These are phyloP conservation scores for Hydrozoanthus gracilis DNA, from an alignment of 92 coral and sea anemone species.

Conservation along the genomic window DNA sequence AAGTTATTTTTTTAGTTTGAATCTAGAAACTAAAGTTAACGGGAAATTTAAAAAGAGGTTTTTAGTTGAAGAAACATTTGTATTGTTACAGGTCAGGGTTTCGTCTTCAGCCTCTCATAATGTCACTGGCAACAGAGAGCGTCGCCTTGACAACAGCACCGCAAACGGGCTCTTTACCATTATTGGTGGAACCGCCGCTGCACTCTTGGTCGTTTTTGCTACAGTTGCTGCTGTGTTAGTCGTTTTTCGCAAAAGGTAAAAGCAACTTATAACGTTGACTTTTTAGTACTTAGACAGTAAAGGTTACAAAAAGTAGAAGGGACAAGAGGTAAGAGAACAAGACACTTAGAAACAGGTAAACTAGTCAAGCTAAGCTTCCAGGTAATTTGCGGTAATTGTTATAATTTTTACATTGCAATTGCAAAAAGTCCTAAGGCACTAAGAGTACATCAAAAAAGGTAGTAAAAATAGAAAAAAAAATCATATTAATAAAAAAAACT, in stretches of 20 bases:
- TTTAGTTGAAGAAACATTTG: too few relatives aligned
- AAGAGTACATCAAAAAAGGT: too few relatives aligned
- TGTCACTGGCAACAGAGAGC: neutral
- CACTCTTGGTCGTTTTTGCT: slow-evolving; percentile 1
- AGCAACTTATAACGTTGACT: neutral
- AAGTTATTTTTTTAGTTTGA: too few relatives aligned
- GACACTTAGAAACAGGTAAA: too few relatives aligned
- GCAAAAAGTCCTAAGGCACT: too few relatives aligned
- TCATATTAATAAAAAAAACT: too few relatives aligned
- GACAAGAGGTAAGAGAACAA: neutral
- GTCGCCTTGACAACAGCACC: neutral
- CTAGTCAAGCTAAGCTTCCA: too few relatives aligned
- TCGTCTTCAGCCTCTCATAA: neutral
- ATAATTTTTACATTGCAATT: too few relatives aligned
- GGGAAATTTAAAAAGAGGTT: too few relatives aligned
- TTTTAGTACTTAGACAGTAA: neutral
- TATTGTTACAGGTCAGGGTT: neutral
- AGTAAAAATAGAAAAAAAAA: too few relatives aligned
- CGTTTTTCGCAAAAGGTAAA: neutral
- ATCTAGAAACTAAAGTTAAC: too few relatives aligned
- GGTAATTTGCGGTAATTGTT: too few relatives aligned
- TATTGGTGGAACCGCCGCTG: neutral
- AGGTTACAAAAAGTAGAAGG: neutral
- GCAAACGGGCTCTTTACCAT: neutral
- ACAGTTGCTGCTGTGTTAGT: neutral